Conservation (phyloP, 2,888 invertebrate genomes). For the Rhogogaster chlorosoma region DNA sequence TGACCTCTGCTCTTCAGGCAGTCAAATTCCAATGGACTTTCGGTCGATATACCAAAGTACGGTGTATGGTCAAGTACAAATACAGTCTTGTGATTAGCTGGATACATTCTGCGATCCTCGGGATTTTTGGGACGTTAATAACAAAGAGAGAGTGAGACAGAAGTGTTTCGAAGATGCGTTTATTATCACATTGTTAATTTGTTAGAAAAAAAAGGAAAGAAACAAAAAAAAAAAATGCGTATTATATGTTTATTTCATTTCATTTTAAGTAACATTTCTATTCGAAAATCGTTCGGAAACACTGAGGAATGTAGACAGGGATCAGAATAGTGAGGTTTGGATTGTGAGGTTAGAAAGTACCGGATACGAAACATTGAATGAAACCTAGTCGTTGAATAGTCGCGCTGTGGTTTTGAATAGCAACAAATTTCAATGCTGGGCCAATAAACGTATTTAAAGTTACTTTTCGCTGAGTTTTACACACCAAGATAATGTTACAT, state of each 20-base stretch:
- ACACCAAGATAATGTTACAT: not conserved
- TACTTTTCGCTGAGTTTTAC: not conserved
- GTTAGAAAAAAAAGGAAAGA: not conserved
- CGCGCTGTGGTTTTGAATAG: not conserved
- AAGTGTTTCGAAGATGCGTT: not conserved
- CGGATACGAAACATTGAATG: not conserved
- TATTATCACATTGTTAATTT: not conserved
- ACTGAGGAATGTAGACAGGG: not conserved
- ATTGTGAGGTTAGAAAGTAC: not conserved
- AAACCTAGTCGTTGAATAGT: not conserved
- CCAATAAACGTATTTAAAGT: not conserved
- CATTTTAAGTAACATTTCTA: not conserved
- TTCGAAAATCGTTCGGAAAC: not conserved
- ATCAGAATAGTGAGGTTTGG: not conserved
- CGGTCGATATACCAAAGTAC: slow-evolving; percentile 92
- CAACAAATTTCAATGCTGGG: not conserved
- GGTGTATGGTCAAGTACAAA: slow-evolving; percentile 97
- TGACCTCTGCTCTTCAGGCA: slow-evolving; percentile 79
- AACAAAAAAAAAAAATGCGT: not conserved
- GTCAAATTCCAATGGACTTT: slow-evolving; percentile 91
- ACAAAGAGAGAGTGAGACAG: not conserved
- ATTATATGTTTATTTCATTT: not conserved
- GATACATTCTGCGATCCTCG: slow-evolving; percentile 79
- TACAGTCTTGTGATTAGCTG: slow-evolving; percentile 95
- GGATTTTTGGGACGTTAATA: not conserved